These are phyloP conservation scores for Deilephila porcellus DNA, from an alignment of 2,888 invertebrate genomes.

Conservation along the genomic window DNA sequence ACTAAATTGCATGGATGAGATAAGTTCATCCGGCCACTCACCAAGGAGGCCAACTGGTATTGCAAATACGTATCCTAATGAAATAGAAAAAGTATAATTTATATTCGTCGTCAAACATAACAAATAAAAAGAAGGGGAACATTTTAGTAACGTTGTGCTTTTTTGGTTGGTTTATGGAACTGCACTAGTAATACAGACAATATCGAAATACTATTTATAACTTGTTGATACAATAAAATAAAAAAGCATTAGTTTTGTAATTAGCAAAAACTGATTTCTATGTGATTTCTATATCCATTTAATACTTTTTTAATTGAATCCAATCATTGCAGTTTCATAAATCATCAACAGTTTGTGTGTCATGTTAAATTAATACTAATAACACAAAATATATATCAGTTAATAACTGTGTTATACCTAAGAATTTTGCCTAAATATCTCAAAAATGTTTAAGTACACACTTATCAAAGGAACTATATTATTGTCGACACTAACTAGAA, in stretches of 20 bases:
- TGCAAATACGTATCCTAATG: constrained; percentile 82
- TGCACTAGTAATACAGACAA: background rate
- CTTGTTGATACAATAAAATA: background rate
- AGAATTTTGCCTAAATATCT: background rate
- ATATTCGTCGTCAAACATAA: constrained; percentile 45
- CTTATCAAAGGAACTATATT: constrained; percentile 10
- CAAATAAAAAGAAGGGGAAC: constrained; percentile 39
- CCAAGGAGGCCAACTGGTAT: constrained; percentile 83
- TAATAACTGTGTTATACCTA: constrained; percentile 25
- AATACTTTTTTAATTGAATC: background rate
- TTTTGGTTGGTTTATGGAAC: constrained; percentile 26
- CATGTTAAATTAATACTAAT: constrained; percentile 24
- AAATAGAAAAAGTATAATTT: constrained; percentile 69
- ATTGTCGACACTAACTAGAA: constrained; percentile 6
- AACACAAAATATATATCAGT: constrained; percentile 26
- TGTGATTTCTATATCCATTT: too few relatives aligned
- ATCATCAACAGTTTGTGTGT: constrained; percentile 21
- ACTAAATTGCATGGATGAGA: constrained; percentile 62
- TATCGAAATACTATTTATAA: background rate
- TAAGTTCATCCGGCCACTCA: constrained; percentile 72
- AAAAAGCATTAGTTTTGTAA: too few relatives aligned
- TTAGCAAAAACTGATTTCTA: too few relatives aligned
- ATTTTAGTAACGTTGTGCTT: constrained; percentile 62
- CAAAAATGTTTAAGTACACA: background rate
- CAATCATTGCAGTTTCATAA: constrained; percentile 3